Percentiles rank a stretch among this genome's conserved stretches.
Conservation (phyloP, 2,797 vertebrate genomes). For the Argyrosomus regius region DNA sequence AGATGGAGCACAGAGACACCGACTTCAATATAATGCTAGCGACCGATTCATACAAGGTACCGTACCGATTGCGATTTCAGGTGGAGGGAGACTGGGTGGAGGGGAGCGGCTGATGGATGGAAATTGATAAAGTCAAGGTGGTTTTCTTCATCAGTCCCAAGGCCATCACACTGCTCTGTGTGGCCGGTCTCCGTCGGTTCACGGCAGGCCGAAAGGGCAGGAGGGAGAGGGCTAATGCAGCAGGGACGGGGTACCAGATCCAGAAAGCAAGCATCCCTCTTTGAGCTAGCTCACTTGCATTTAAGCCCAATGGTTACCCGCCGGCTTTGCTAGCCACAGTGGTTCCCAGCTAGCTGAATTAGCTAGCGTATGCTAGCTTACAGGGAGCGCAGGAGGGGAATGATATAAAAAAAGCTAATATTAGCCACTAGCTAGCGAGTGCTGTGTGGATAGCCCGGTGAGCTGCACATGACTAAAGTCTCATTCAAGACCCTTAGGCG, state of each 20-base stretch:
- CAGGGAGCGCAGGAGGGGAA: constrained; percentile 19
- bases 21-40: constrained; percentile 95
- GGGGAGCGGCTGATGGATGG: constrained; percentile 43
- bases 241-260: constrained; percentile 28
- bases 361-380: constrained; percentile 61
- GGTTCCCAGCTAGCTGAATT: constrained; percentile 50
- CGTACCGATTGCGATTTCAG: neutral
- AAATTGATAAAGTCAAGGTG: constrained; percentile 81
- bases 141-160: constrained; percentile 79
- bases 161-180: constrained; percentile 75
- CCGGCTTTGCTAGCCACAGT: constrained; percentile 29
- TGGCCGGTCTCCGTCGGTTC: constrained; percentile 57
- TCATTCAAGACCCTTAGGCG: neutral
- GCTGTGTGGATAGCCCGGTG: neutral
- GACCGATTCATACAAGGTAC: constrained; percentile 98
- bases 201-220: constrained; percentile 68
- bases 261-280: constrained; percentile 51
- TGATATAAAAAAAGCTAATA: constrained; percentile 65
- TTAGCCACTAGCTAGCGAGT: constrained; percentile 71
- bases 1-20: constrained; percentile 91
- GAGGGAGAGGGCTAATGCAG: constrained; percentile 38
- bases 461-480: constrained; percentile 27
- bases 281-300: neutral
- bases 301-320: no score
- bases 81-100: neutral